These are phyloP conservation scores for Panagrolaimus sp. DNA, from an alignment of 1,140 invertebrate genomes.

Conservation along the genomic window DNA sequence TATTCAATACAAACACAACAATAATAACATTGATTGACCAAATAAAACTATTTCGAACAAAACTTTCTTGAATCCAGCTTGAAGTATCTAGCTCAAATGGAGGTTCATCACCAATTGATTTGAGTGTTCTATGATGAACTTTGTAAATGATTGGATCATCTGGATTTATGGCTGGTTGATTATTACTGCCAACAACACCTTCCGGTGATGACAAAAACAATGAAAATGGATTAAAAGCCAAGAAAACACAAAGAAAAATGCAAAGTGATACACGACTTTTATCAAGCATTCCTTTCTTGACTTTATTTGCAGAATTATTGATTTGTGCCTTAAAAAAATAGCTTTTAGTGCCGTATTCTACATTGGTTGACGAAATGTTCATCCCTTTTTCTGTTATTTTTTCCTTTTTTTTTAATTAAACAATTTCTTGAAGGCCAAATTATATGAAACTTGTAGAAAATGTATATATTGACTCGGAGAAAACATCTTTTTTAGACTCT, in stretches of 20 bases:
- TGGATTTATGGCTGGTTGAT: slow-evolving; percentile 1
- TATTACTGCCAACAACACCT: not conserved
- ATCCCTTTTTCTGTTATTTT: too few species aligned
- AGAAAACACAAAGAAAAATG: slow-evolving; percentile 42
- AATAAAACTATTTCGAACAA: slow-evolving; percentile 29
- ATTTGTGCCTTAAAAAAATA: slow-evolving; percentile 15
- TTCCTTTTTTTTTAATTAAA: too few species aligned
- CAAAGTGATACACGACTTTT: slow-evolving; percentile 38
- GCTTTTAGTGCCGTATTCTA: too few species aligned
- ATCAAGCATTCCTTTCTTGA: slow-evolving; percentile 21
- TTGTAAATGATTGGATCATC: slow-evolving; percentile 18
- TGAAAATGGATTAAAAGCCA: slow-evolving; percentile 39
- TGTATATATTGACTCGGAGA: too few species aligned
- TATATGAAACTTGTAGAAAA: too few species aligned
- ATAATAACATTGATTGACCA: slow-evolving; percentile 36
- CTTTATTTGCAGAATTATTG: slow-evolving; percentile 6
- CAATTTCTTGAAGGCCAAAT: too few species aligned
- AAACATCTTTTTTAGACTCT: too few species aligned
- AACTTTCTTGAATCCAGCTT: slow-evolving; percentile 10
- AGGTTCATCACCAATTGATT: slow-evolving; percentile 19
- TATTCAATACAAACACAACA: slow-evolving; percentile 32
- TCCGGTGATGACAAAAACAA: slow-evolving; percentile 23
- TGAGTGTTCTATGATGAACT: slow-evolving; percentile 25
- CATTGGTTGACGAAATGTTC: too few species aligned
- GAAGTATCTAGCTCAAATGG: slow-evolving; percentile 18